Evolutionary conservation across 2,888 invertebrate genomes (phyloP).

Genomic region (Tridacna gigas): DNA sequence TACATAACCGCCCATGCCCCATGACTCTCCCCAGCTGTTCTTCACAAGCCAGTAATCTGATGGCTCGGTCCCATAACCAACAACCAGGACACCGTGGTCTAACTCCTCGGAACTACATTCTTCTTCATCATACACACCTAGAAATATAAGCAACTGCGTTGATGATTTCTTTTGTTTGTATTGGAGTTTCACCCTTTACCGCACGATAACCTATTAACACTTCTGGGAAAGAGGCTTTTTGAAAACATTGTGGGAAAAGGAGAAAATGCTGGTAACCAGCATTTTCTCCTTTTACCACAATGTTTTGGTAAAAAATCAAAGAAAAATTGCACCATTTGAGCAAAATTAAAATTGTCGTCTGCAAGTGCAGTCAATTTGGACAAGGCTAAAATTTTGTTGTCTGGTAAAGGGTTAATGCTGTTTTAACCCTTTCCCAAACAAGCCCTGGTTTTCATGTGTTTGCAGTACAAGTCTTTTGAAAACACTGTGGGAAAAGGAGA

Average conservation of each 20-base stretch:
- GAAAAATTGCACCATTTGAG: no score
- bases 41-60: constrained; percentile 14
- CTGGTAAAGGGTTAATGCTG: no score
- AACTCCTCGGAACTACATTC: constrained; percentile 11
- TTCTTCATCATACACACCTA: constrained; percentile 13
- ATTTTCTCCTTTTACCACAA: background rate
- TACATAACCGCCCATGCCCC: constrained; percentile 5
- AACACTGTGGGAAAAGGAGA: no score
- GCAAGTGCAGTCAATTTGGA: no score
- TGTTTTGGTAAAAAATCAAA: background rate
- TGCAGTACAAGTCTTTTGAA: no score
- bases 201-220: no score
- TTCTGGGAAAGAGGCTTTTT: background rate
- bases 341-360: no score
- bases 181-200: background rate
- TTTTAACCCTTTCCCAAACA: no score
- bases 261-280: background rate
- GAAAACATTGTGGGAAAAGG: background rate
- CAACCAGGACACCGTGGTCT: constrained; percentile 19
- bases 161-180: no score
- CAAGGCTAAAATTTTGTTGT: no score
- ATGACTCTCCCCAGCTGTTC: constrained; percentile 16
- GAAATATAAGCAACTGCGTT: background rate
- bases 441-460: no score
- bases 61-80: constrained; percentile 10